Conservation (phyloP, 2,113 vertebrate species). For the Percopsis transmontana region DNA sequence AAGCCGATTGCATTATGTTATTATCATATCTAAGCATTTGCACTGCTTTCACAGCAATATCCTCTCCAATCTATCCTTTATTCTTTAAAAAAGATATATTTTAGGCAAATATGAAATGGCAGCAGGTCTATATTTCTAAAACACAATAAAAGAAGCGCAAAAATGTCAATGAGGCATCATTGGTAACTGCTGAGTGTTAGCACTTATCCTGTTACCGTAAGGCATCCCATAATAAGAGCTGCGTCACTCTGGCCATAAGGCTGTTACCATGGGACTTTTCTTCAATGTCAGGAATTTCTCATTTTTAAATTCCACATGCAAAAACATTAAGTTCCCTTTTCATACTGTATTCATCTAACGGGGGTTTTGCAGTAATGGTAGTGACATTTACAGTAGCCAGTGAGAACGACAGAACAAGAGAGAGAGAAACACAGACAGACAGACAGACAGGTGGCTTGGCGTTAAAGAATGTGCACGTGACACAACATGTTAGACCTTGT, state of each 20-base stretch:
- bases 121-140: slow-evolving; percentile 3
- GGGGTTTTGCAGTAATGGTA: slow-evolving; percentile 36
- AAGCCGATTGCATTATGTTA: too few relatives aligned
- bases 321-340: slow-evolving; percentile 38
- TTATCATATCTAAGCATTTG: too few relatives aligned
- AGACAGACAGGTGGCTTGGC: slow-evolving; percentile 3
- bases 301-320: slow-evolving; percentile 26
- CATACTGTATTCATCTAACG: slow-evolving; percentile 36
- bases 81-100: not conserved
- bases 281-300: slow-evolving; percentile 44
- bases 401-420: not conserved
- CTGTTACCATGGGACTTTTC: slow-evolving; percentile 42
- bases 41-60: too few relatives aligned
- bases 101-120: too few relatives aligned
- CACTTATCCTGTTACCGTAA: slow-evolving; percentile 38
- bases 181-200: slow-evolving; percentile 27
- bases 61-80: too few relatives aligned
- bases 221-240: slow-evolving; percentile 56
- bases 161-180: slow-evolving; percentile 19
- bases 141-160: not conserved
- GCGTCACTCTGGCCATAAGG: slow-evolving; percentile 30
- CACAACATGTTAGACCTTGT: slow-evolving; percentile 45
- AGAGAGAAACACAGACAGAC: not conserved
- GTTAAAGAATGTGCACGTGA: slow-evolving; percentile 49
- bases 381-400: slow-evolving; percentile 10